Evolutionary conservation across 2,888 invertebrate genomes (phyloP).

Genomic region (Rhodophaea formosa): DNA sequence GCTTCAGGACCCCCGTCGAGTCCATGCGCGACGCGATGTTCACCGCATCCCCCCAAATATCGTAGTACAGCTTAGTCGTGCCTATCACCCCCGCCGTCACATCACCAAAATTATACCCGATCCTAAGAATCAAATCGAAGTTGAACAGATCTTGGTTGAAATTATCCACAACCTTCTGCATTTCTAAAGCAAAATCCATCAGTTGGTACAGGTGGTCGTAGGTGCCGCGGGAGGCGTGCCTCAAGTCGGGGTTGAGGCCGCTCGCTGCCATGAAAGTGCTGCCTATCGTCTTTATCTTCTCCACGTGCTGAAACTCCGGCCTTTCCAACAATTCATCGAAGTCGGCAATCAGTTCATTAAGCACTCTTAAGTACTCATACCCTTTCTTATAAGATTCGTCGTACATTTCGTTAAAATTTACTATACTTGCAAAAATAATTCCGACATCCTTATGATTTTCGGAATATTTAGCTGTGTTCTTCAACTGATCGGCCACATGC

Average conservation of each 20-base stretch:
- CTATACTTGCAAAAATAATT: conserved; percentile 97
- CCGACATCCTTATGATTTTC: conserved; percentile 96
- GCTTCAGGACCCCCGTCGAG: conserved; percentile 93
- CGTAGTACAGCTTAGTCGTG: conserved; percentile 96
- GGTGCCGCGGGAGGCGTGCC: conserved; percentile 85
- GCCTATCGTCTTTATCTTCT: conserved; percentile 98
- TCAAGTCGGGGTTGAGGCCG: conserved; percentile 91
- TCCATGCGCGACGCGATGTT: conserved; percentile 99
- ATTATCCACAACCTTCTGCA: conserved; percentile 92
- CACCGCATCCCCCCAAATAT: conserved; percentile 99
- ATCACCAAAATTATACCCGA: conserved; percentile 96
- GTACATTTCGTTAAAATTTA: conserved; percentile 98
- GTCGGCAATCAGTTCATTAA: conserved; percentile 97
- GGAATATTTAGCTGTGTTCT: conserved; percentile 95
- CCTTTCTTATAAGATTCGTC: conserved; percentile 98
- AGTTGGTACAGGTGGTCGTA: conserved; percentile 91
- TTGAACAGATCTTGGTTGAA: conserved; percentile 95
- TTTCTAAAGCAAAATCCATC: conserved; percentile 95
- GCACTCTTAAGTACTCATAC: conserved; percentile 94
- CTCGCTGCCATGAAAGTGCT: conserved; percentile 99
- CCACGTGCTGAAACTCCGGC: conserved; percentile 91
- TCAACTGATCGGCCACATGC: conserved; percentile 95
- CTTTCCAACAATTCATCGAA: conserved; percentile 95
- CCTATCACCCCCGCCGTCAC: conserved; percentile 98
- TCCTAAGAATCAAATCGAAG: conserved; percentile 91